These are phyloP conservation scores for Scaeva pyrastri DNA, from an alignment of 2,888 invertebrate genomes.

Conservation along the genomic window DNA sequence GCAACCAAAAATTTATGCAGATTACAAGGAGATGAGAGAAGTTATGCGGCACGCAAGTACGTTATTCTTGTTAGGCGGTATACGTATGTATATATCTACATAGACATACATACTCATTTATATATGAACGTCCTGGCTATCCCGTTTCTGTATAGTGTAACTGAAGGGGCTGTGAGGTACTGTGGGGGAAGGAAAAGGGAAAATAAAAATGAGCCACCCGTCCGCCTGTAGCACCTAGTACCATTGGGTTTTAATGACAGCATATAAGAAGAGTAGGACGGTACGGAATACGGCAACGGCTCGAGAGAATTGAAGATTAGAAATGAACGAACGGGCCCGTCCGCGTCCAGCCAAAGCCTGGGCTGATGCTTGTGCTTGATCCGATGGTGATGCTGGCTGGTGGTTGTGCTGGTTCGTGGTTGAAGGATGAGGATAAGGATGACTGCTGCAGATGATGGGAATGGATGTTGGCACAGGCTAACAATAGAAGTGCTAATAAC, in stretches of 20 bases:
- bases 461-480: slow-evolving; percentile 37
- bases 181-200: background rate
- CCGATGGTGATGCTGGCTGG: background rate
- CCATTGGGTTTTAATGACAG: slow-evolving; percentile 40
- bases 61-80: slow-evolving; percentile 25
- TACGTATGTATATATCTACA: background rate
- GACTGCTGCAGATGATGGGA: slow-evolving; percentile 21
- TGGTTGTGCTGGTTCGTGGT: background rate
- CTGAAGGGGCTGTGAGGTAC: background rate
- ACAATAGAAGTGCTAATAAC: slow-evolving; percentile 50
- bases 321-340: slow-evolving; percentile 34
- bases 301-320: slow-evolving; percentile 61
- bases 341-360: too few relatives aligned
- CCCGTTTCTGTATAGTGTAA: background rate
- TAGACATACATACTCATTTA: too few relatives aligned
- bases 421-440: background rate
- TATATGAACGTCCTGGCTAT: background rate
- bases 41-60: slow-evolving; percentile 56
- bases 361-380: background rate
- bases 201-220: slow-evolving; percentile 36
- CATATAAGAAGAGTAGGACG: slow-evolving; percentile 10
- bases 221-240: background rate
- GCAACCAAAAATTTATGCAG: slow-evolving; percentile 71
- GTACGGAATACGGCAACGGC: background rate
- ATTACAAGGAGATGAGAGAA: slow-evolving; percentile 50